Conservation (phyloP, 2,113 vertebrate genomes). For the Scomber scombrus region DNA sequence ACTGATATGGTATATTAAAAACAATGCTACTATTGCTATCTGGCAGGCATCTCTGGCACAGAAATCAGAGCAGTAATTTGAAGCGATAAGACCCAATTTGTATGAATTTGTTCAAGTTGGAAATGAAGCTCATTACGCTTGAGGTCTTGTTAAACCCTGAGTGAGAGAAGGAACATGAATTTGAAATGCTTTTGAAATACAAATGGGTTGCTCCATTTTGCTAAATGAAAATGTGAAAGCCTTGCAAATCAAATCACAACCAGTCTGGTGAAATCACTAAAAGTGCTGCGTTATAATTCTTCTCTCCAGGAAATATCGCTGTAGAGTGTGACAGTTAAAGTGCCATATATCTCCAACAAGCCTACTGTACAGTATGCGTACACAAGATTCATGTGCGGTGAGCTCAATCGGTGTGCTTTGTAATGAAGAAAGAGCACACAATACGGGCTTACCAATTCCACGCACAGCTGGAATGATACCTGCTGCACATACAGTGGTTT, state of each 20-base stretch:
- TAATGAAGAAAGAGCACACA: conserved; percentile 39
- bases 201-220: conserved; percentile 41
- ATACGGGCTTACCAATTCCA: conserved; percentile 58
- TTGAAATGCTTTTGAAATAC: conserved; percentile 59
- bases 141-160: conserved; percentile 65
- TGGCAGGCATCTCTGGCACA: conserved; percentile 47
- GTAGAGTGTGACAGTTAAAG: conserved; percentile 7
- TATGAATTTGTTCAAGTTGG: conserved; percentile 66
- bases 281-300: conserved; percentile 1
- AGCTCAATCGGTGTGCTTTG: conserved; percentile 32
- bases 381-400: neutral
- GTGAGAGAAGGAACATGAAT: conserved; percentile 51
- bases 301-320: conserved; percentile 41
- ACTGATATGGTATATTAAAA: conserved; percentile 19
- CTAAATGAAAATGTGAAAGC: conserved; percentile 61
- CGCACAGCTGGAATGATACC: conserved; percentile 62
- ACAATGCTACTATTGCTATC: conserved; percentile 48
- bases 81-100: conserved; percentile 71
- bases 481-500: conserved; percentile 63
- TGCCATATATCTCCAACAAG: neutral
- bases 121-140: conserved; percentile 69
- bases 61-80: conserved; percentile 57
- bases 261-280: conserved; percentile 31
- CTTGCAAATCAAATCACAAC: conserved; percentile 59
- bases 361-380: neutral